Conservation (phyloP, 2,888 invertebrate genomes). For the Meteorus colon region DNA sequence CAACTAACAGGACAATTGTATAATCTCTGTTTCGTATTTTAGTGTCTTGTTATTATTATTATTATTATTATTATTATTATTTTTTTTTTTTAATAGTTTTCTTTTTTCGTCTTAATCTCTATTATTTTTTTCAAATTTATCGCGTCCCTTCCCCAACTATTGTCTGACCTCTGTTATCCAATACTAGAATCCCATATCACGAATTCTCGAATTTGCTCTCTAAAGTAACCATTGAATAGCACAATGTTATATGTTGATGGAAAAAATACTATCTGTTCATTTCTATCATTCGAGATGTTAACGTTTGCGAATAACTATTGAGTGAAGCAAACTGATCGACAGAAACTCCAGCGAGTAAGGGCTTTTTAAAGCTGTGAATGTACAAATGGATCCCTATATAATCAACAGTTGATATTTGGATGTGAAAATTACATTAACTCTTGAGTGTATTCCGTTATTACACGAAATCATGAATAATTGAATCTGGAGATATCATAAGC, state of each 20-base stretch:
- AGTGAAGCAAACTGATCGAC: neutral
- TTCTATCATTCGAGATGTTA: neutral
- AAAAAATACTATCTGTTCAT: neutral
- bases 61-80: neutral
- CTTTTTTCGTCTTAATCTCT: neutral
- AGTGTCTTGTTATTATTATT: constrained; percentile 5
- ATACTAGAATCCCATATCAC: neutral
- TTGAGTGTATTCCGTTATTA: no score
- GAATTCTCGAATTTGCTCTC: neutral
- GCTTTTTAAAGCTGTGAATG: no score
- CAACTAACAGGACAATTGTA: constrained; percentile 14
- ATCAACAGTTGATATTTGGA: no score
- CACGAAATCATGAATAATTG: no score
- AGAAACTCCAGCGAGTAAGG: neutral
- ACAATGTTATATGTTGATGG: neutral
- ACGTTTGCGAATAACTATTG: neutral
- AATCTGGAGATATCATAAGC: no score
- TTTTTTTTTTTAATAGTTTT: neutral
- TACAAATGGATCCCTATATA: no score
- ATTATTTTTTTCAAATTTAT: neutral
- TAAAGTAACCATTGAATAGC: neutral
- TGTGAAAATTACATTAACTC: no score
- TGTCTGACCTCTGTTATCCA: neutral
- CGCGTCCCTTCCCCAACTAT: neutral
- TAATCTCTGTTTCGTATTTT: constrained; percentile 17